Conservation (phyloP, 2,113 vertebrate species). For the Guaruba guarouba region DNA sequence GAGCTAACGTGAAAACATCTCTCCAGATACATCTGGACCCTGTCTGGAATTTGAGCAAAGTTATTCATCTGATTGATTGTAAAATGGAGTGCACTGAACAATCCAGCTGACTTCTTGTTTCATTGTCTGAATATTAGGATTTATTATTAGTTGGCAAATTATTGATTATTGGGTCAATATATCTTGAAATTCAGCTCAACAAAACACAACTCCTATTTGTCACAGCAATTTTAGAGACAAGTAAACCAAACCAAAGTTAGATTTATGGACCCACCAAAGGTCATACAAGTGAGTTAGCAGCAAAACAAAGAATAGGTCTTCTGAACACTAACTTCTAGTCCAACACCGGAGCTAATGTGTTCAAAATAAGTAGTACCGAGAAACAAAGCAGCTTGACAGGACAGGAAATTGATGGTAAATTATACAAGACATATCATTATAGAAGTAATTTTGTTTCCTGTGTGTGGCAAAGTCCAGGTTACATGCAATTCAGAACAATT, state of each 20-base stretch:
- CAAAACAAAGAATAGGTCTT: not conserved
- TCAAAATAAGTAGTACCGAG: not conserved
- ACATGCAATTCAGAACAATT: not conserved
- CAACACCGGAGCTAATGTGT: not conserved
- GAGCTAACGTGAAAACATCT: not conserved
- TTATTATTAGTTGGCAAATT: constrained; percentile 27
- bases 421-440: not conserved
- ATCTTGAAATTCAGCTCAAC: constrained; percentile 29
- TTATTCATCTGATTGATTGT: not conserved
- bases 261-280: constrained; percentile 34
- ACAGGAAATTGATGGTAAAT: not conserved
- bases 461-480: not conserved
- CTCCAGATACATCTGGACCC: not conserved
- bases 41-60: not conserved
- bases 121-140: not conserved
- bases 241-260: constrained; percentile 6
- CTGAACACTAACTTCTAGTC: not conserved
- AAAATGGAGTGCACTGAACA: not conserved
- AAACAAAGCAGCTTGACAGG: not conserved
- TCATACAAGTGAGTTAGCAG: not conserved
- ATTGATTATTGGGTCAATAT: constrained; percentile 38
- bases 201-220: constrained; percentile 14
- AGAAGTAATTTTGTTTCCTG: not conserved
- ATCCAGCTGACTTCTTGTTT: not conserved
- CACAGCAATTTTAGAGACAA: constrained; percentile 8